Percentiles rank a stretch among this genome's conserved stretches.
These are phyloP conservation scores for Gephyroberyx darwinii DNA, from an alignment of 2,797 vertebrate genomes.

Conservation along the genomic window DNA sequence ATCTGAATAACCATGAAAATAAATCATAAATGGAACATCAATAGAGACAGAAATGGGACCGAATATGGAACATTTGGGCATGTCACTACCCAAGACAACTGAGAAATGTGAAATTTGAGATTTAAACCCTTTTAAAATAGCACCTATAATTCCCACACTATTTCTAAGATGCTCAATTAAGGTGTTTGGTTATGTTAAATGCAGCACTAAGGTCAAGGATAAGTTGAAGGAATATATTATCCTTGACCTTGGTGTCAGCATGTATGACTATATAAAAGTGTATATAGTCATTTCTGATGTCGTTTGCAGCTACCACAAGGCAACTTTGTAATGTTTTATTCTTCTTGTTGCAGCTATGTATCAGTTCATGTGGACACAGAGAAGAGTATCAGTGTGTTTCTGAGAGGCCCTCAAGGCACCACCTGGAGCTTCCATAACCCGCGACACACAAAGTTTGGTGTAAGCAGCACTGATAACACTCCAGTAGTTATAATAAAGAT, in stretches of 20 bases:
- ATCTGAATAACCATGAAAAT: too few relatives aligned
- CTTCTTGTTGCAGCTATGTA: conserved; percentile 72
- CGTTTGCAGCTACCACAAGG: not conserved
- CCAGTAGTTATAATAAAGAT: not conserved
- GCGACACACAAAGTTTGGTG: conserved; percentile 22
- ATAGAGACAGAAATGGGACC: too few relatives aligned
- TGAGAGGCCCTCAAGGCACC: conserved; percentile 79
- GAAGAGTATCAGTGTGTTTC: conserved; percentile 49
- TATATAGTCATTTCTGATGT: not conserved
- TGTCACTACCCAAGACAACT: too few relatives aligned
- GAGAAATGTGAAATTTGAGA: not conserved
- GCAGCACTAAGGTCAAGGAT: not conserved
- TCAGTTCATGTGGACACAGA: conserved; percentile 47
- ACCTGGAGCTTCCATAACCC: conserved; percentile 69
- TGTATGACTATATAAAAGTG: not conserved
- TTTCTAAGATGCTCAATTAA: too few relatives aligned
- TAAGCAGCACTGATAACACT: conserved; percentile 59
- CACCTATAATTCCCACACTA: too few relatives aligned
- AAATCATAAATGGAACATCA: too few relatives aligned
- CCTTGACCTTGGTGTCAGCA: not conserved
- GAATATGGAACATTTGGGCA: too few relatives aligned
- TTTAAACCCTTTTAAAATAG: not conserved
- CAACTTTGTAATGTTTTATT: not conserved
- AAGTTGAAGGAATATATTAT: not conserved
- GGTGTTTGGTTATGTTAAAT: not conserved